Conservation (phyloP, 2,888 invertebrate genomes). For the Ectemnius lituratus region DNA sequence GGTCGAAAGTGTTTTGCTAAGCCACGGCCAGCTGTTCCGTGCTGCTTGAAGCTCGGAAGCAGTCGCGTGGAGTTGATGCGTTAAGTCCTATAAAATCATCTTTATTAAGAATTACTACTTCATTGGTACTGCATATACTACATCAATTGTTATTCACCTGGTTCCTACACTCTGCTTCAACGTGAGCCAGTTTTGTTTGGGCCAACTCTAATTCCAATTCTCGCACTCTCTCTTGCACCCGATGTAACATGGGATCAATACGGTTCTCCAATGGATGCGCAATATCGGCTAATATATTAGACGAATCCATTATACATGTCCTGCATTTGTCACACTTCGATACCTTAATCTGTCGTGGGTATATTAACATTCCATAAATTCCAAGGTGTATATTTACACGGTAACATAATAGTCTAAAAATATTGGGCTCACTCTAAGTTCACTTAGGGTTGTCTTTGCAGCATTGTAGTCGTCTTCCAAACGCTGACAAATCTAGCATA, state of each 20-base stretch:
- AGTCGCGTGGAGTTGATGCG: constrained; percentile 92
- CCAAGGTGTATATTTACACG: background rate
- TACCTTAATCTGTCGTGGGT: constrained; percentile 78
- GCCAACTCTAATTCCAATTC: constrained; percentile 97
- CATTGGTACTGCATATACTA: background rate
- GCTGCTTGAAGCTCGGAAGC: constrained; percentile 86
- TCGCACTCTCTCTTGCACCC: constrained; percentile 85
- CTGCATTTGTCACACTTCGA: constrained; percentile 80
- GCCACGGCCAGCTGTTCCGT: constrained; percentile 93
- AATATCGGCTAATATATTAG: constrained; percentile 63
- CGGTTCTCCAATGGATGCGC: constrained; percentile 71
- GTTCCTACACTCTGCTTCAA: constrained; percentile 97
- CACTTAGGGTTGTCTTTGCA: constrained; percentile 81
- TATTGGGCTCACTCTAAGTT: constrained; percentile 81
- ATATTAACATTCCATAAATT: too few species aligned
- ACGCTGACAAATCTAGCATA: constrained; percentile 86
- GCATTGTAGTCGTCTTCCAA: constrained; percentile 89
- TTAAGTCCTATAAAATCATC: constrained; percentile 84
- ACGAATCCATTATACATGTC: constrained; percentile 63
- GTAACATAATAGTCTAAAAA: background rate
- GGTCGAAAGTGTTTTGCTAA: constrained; percentile 93
- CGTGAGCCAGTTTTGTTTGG: constrained; percentile 97
- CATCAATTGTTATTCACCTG: constrained; percentile 81
- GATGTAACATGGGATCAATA: constrained; percentile 72
- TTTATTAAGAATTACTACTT: background rate